Evolutionary conservation across 1,140 invertebrate species (phyloP), one percentile per base, ranked within the genome.

Genomic region (Periplaneta americana): DNA sequence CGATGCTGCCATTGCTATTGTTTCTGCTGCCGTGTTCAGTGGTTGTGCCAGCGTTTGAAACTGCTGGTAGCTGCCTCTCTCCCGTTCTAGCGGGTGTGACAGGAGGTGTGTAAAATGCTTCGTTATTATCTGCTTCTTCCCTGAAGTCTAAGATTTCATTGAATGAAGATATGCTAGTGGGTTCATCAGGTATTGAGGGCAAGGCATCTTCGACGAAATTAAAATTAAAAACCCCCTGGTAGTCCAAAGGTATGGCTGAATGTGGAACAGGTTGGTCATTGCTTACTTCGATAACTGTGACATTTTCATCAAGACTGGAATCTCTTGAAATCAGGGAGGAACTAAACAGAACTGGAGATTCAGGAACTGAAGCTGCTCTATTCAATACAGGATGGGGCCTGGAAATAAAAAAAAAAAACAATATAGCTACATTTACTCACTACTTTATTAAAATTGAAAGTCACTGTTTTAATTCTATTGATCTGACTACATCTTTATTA

Each of bases 251-350:
- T 33, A 79, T 18, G 6, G 79, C 79, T 34, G 82, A 79, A 17
- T 75, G 39, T 31, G 66, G 31, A 18, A 9, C 35, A 31, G 5
- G 75, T 28, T 74, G 28, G 8, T 79, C 33, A 11, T 80, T 77
- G 39, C 79, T 84, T 28, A 85, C 85, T 84, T 85, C 84, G 37
- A 85, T 85, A 57, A 85, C 84, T 74, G 85, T 85, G 2, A 85
- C 82, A 81, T 85, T 85, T 77, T 82, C 37, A 35, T n/a, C 48
- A 78, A 34, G 36, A 75, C 79, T 28, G 31, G 79, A 48, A 37
- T 74, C 34, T 31, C 81, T 74, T 17, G 57, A 33, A 4, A 17
- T 48, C 18, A 80, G 75, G 9, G 82, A 81, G 15, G 82, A 48
- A 35, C 0, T 78, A 33, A 48, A 74, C 2, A 74, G 28, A n/a